Evolutionary conservation across 2,888 invertebrate genomes (phyloP).

Genomic region (Ariolimax columbianus): DNA sequence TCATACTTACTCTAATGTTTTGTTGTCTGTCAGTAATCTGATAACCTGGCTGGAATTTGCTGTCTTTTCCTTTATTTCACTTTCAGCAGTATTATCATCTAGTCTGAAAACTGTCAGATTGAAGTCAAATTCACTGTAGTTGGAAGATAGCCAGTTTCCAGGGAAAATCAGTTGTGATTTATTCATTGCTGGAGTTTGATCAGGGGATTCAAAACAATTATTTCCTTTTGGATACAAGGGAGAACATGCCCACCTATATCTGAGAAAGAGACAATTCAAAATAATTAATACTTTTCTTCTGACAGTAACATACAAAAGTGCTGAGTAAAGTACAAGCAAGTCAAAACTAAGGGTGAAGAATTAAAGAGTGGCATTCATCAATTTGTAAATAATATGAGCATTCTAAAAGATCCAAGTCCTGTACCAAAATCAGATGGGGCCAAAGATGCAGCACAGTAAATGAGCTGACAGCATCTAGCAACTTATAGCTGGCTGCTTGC

Average conservation of each 20-base stretch:
- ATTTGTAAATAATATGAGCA: no score
- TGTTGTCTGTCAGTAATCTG: conserved; percentile 40
- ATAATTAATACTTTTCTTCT: no score
- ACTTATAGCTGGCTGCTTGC: no score
- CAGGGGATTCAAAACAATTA: conserved; percentile 25
- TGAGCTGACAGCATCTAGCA: no score
- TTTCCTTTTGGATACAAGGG: neutral
- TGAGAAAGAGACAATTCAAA: conserved; percentile 29
- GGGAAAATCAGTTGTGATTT: conserved; percentile 56
- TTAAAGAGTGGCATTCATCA: no score
- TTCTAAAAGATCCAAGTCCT: no score
- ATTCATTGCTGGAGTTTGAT: conserved; percentile 45
- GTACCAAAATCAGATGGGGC: no score
- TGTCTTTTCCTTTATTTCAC: neutral
- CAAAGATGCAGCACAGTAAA: no score
- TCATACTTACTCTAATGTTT: conserved; percentile 58
- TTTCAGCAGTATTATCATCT: conserved; percentile 33
- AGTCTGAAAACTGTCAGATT: conserved; percentile 63
- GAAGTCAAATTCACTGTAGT: conserved; percentile 62
- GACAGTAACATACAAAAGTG: no score
- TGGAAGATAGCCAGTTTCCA: conserved; percentile 52
- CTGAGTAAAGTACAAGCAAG: no score
- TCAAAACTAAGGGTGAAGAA: no score
- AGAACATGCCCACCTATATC: conserved; percentile 35
- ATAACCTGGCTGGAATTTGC: conserved; percentile 63